Conservation (phyloP, 2,113 vertebrate species). For the Larimichthys polyactis region DNA sequence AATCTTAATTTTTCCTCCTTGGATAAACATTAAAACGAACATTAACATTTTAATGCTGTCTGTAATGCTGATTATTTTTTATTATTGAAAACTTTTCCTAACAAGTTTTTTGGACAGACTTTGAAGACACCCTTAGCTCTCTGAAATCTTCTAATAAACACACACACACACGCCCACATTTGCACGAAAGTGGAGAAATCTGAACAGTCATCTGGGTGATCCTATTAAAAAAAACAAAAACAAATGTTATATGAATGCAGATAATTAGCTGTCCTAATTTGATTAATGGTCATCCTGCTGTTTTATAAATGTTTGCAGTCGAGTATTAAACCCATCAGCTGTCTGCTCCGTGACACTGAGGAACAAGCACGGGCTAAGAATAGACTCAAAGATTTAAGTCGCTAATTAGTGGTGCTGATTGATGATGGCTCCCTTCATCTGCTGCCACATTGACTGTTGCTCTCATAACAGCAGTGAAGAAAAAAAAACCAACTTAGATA, state of each 20-base stretch:
- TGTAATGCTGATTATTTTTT: not conserved
- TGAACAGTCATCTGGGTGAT: not conserved
- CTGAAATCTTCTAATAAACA: not conserved
- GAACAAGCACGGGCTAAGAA: slow-evolving; percentile 57
- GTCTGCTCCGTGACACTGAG: slow-evolving; percentile 44
- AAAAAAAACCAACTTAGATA: slow-evolving; percentile 4
- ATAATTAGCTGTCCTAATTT: not conserved
- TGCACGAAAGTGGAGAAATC: not conserved
- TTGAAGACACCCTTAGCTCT: too few species aligned
- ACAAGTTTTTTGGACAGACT: not conserved
- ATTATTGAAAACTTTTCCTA: not conserved
- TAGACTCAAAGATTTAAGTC: slow-evolving; percentile 56
- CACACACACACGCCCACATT: not conserved
- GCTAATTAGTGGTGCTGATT: slow-evolving; percentile 63
- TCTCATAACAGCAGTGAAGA: slow-evolving; percentile 27
- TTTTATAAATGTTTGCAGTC: not conserved
- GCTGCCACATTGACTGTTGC: not conserved
- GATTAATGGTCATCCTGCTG: not conserved
- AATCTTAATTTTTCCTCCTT: too few species aligned
- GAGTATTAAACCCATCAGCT: slow-evolving; percentile 35
- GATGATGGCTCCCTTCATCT: slow-evolving; percentile 44
- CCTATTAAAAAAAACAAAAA: not conserved
- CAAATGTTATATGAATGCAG: not conserved
- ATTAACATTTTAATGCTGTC: too few species aligned
- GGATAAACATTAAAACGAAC: too few species aligned